A percentile compares a stretch with the other conserved stretches of the same genome.
phyloP scores from a whole-genome alignment of 2,113 vertebrate species.

The Osmerus mordax region DNA sequence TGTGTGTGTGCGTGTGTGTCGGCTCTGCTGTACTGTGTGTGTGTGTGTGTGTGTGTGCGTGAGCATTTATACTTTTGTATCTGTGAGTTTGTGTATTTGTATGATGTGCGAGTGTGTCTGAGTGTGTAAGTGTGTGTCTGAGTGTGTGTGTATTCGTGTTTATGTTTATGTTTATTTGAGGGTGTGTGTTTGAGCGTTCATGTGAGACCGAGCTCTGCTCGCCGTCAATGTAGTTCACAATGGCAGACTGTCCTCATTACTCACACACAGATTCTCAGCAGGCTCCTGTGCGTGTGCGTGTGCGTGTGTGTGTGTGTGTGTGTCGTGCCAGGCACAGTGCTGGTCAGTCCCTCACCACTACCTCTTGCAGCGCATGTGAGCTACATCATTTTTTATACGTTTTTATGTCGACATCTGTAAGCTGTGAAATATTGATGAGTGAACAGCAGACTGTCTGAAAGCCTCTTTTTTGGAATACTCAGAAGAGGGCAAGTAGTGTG shows the following conservation, averaged over 20 bases:
- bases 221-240: constrained; percentile 6
- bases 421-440: constrained; percentile 45
- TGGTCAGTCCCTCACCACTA: constrained; percentile 18
- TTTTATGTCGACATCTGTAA: constrained; percentile 27
- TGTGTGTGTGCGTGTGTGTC: constrained; percentile 15
- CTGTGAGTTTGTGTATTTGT: constrained; percentile 4
- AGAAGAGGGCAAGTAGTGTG: background rate
- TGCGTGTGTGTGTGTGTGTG: background rate
- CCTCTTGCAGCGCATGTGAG: background rate
- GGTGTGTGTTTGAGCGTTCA: constrained; percentile 9
- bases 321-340: constrained; percentile 12
- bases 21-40: background rate
- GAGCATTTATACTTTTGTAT: background rate
- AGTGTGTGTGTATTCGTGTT: constrained; percentile 7
- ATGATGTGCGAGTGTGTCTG: background rate
- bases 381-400: background rate
- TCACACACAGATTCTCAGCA: constrained; percentile 9
- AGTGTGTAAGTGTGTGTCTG: constrained; percentile 11
- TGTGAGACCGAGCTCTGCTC: constrained; percentile 10
- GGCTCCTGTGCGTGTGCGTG: background rate
- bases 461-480: constrained; percentile 28
- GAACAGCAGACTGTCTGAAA: constrained; percentile 27
- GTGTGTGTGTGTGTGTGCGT: background rate
- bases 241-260: background rate
- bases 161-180: background rate